Conservation (phyloP, 1,140 invertebrate species). For the Megathymus violae region DNA sequence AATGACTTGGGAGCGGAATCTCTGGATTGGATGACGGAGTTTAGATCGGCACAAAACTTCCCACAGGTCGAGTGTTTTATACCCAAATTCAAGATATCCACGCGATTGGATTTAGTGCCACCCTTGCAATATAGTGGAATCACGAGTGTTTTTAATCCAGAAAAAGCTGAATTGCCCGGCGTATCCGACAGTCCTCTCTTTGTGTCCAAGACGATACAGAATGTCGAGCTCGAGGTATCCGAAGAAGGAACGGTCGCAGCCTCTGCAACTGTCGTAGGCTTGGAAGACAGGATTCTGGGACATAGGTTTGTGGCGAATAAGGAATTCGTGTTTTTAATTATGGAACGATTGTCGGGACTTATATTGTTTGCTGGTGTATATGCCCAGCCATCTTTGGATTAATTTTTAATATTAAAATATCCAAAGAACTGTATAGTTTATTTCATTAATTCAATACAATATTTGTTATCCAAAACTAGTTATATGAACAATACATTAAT, state of each 20-base stretch:
- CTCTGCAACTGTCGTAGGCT: slow-evolving; percentile 85
- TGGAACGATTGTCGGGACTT: slow-evolving; percentile 69
- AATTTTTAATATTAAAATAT: slow-evolving; percentile 33
- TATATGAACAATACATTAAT: no score
- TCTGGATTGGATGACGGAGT: slow-evolving; percentile 79
- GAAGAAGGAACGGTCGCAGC: slow-evolving; percentile 90
- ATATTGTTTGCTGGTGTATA: slow-evolving; percentile 83
- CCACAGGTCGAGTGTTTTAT: slow-evolving; percentile 85
- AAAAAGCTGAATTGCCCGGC: slow-evolving; percentile 86
- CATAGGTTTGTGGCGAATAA: slow-evolving; percentile 82
- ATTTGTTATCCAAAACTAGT: no score
- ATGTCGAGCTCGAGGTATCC: slow-evolving; percentile 88
- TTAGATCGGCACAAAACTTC: slow-evolving; percentile 64
- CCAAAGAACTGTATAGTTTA: neutral
- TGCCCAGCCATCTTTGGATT: slow-evolving; percentile 55
- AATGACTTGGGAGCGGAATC: slow-evolving; percentile 80
- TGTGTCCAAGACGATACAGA: slow-evolving; percentile 86
- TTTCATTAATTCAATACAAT: neutral
- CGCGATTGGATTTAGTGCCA: slow-evolving; percentile 82
- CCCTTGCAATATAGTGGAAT: slow-evolving; percentile 86
- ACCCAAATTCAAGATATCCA: slow-evolving; percentile 86
- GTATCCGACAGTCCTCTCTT: slow-evolving; percentile 84
- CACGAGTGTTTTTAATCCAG: no score
- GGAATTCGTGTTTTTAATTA: slow-evolving; percentile 82
- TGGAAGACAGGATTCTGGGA: slow-evolving; percentile 78